These are phyloP conservation scores for Hemithea aestivaria DNA, from an alignment of 2,888 invertebrate species.

Conservation along the genomic window DNA sequence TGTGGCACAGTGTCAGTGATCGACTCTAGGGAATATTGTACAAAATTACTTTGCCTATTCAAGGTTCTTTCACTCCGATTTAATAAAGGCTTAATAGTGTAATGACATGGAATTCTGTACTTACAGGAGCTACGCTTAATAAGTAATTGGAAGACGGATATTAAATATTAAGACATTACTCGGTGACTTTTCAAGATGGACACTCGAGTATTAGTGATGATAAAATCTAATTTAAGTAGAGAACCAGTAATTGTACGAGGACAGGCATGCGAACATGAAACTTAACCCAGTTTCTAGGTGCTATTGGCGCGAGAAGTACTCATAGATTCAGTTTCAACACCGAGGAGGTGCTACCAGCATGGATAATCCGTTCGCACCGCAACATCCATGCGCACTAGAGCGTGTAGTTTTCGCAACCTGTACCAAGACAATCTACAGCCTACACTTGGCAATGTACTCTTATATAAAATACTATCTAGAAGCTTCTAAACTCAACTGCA, in stretches of 20 bases:
- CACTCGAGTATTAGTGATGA: too few species aligned
- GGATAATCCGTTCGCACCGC: constrained; percentile 52
- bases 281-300: constrained; percentile 6
- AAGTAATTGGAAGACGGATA: too few species aligned
- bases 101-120: too few species aligned
- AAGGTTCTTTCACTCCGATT: constrained; percentile 10
- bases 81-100: constrained; percentile 2
- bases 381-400: constrained; percentile 62
- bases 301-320: not conserved
- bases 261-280: not conserved
- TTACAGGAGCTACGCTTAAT: too few species aligned
- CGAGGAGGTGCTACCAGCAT: constrained; percentile 42
- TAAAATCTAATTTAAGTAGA: too few species aligned
- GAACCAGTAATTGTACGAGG: too few species aligned
- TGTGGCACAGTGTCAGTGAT: constrained; percentile 32
- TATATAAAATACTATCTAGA: too few species aligned
- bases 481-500: too few species aligned
- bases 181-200: too few species aligned
- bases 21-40: constrained; percentile 11
- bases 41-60: constrained; percentile 7
- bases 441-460: too few species aligned
- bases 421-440: constrained; percentile 36
- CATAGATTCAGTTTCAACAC: constrained; percentile 26
- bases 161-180: too few species aligned
- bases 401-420: constrained; percentile 58